Conservation (phyloP, 2,113 vertebrate species). For the Prolemur simus region DNA sequence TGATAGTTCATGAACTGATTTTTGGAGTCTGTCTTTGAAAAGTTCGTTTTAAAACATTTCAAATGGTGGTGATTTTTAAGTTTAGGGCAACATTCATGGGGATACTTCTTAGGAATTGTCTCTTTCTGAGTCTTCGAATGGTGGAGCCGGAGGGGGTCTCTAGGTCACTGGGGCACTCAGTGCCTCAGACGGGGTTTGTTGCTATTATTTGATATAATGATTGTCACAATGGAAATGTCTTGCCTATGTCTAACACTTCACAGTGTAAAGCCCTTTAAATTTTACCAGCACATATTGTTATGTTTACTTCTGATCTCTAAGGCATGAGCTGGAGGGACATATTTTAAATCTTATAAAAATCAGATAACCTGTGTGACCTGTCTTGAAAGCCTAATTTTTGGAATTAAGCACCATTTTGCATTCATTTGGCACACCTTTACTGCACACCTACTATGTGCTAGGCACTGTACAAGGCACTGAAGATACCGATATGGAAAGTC, state of each 20-base stretch:
- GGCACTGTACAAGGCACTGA: background rate
- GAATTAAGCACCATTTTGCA: background rate
- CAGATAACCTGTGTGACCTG: background rate
- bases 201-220: background rate
- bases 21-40: slow-evolving; percentile 37
- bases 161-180: background rate
- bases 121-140: slow-evolving; percentile 7
- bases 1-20: background rate
- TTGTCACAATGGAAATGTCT: background rate
- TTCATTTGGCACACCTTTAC: background rate
- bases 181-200: background rate
- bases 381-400: background rate
- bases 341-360: slow-evolving; percentile 52
- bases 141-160: background rate
- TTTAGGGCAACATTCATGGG: background rate
- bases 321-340: background rate
- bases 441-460: background rate
- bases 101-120: background rate
- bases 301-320: background rate
- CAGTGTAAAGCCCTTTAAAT: background rate
- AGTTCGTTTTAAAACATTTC: background rate
- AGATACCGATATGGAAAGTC: background rate
- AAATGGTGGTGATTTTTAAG: background rate
- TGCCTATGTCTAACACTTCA: background rate
- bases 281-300: background rate